phyloP scores from a whole-genome alignment of 2,888 invertebrate species.

The Atherix ibis region DNA sequence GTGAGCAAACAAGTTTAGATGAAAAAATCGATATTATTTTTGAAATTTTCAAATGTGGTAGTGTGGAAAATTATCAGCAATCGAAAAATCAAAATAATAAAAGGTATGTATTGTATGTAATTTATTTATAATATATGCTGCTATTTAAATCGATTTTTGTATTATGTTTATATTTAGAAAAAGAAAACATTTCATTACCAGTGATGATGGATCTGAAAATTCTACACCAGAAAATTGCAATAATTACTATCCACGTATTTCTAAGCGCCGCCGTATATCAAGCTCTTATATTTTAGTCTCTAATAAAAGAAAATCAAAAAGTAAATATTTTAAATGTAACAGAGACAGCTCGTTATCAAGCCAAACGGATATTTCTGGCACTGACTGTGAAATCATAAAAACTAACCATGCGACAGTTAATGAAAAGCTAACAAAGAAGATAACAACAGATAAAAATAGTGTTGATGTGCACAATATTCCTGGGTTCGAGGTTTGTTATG shows the following conservation, averaged over 20 bases:
- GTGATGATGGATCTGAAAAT: conserved; percentile 5
- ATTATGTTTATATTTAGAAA: not conserved
- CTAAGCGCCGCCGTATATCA: conserved; percentile 11
- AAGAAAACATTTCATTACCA: not conserved
- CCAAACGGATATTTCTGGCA: not conserved
- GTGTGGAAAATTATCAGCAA: not conserved
- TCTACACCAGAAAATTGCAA: conserved; percentile 8
- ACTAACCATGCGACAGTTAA: too few relatives aligned
- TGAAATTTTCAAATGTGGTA: not conserved
- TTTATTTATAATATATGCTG: too few relatives aligned
- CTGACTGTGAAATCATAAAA: not conserved
- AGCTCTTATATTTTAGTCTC: conserved; percentile 12
- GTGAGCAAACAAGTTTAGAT: too few relatives aligned
- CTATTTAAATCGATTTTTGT: too few relatives aligned
- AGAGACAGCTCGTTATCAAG: not conserved
- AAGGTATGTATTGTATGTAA: too few relatives aligned
- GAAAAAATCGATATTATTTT: too few relatives aligned
- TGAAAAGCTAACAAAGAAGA: too few relatives aligned
- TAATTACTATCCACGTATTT: conserved; percentile 5
- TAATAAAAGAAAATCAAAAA: conserved; percentile 2
- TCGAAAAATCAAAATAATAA: too few relatives aligned
- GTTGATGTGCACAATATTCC: too few relatives aligned
- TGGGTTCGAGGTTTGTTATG: too few relatives aligned
- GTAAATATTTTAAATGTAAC: not conserved
- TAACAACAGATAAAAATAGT: too few relatives aligned